These are phyloP conservation scores for Drosophila arizonae DNA, from an alignment of 1,140 invertebrate genomes.

Conservation along the genomic window DNA sequence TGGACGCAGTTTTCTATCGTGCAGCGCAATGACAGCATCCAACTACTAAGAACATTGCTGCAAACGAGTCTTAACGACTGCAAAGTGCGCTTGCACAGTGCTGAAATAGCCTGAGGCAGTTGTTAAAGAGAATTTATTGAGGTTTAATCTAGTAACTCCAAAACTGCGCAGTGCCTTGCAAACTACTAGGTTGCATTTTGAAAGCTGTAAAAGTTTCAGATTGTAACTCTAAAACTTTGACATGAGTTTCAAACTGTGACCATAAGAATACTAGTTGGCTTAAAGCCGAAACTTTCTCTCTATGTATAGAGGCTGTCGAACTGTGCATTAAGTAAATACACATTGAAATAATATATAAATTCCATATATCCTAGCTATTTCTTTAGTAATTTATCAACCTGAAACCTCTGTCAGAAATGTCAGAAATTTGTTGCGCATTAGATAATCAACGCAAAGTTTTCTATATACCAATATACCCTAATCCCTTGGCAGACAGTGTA, in stretches of 20 bases:
- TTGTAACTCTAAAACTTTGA: neutral
- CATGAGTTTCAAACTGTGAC: neutral
- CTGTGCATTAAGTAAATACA: neutral
- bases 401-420: neutral
- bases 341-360: no score
- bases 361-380: no score
- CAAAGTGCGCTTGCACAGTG: neutral
- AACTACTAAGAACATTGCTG: neutral
- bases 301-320: neutral
- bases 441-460: neutral
- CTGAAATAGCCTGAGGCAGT: neutral
- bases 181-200: neutral
- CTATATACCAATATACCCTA: neutral
- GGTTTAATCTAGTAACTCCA: neutral
- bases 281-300: no score
- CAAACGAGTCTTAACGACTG: neutral
- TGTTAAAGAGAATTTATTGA: neutral
- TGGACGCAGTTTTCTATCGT: constrained; percentile 57
- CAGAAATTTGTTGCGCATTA: no score
- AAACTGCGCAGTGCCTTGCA: neutral
- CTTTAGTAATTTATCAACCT: neutral
- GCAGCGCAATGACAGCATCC: constrained; percentile 29
- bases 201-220: no score
- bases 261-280: neutral
- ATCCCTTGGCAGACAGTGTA: neutral